Evolutionary conservation across 2,888 invertebrate genomes (phyloP).

Genomic region (Epinotia ramella): DNA sequence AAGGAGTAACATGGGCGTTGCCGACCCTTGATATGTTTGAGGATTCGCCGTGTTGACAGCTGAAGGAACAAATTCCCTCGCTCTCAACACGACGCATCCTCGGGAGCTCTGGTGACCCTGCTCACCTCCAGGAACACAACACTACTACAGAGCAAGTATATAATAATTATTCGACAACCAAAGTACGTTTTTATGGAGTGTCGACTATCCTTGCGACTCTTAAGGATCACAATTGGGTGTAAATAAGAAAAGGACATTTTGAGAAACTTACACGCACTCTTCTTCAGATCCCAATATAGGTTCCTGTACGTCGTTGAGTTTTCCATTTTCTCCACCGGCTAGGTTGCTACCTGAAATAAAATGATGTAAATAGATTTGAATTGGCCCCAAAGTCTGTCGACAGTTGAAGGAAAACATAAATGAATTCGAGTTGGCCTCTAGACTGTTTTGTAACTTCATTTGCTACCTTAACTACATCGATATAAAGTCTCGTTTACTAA

Average conservation of each 20-base stretch:
- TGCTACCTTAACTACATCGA: background rate
- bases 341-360: background rate
- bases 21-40: no score
- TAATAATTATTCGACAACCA: no score
- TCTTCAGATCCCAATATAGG: slow-evolving; percentile 6
- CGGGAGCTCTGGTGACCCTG: no score
- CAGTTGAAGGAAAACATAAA: background rate
- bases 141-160: no score
- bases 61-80: no score
- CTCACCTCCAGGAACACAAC: no score
- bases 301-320: slow-evolving; percentile 4
- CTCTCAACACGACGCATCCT: no score
- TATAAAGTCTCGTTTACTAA: background rate
- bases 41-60: no score
- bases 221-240: no score
- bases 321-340: background rate
- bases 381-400: background rate
- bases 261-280: slow-evolving; percentile 14
- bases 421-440: background rate
- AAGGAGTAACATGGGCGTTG: no score
- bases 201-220: no score
- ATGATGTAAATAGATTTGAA: background rate
- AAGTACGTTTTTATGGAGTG: no score
- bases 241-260: background rate
- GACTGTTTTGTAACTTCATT: background rate